These are phyloP conservation scores for Ooceraea biroi DNA, from an alignment of 1,140 invertebrate genomes.

Conservation along the genomic window DNA sequence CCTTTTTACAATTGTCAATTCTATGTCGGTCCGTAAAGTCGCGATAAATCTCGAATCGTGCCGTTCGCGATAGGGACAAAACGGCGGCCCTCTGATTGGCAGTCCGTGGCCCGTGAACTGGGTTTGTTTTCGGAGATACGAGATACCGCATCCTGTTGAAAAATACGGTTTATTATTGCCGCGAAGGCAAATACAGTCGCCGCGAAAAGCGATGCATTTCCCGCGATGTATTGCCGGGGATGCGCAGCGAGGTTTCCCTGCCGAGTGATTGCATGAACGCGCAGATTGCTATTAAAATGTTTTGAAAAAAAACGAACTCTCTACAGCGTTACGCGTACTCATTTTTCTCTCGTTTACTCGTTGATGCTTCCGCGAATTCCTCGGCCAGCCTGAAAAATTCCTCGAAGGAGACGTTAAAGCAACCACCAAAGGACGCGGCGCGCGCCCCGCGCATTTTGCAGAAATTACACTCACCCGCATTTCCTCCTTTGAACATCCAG, in stretches of 20 bases:
- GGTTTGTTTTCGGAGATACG: slow-evolving; percentile 25
- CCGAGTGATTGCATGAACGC: slow-evolving; percentile 1
- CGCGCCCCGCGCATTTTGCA: no score
- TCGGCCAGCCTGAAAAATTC: neutral
- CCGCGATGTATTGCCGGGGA: neutral
- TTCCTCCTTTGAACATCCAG: neutral
- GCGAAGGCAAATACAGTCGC: slow-evolving; percentile 37
- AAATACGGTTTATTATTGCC: slow-evolving; percentile 57
- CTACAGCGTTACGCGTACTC: neutral
- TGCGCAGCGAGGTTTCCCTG: slow-evolving; percentile 1
- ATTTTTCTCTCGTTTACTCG: neutral
- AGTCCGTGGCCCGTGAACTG: slow-evolving; percentile 6
- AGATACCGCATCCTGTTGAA: slow-evolving; percentile 9
- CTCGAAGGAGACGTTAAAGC: neutral
- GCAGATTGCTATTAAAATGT: slow-evolving; percentile 30
- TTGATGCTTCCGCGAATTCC: neutral
- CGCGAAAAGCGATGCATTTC: slow-evolving; percentile 43
- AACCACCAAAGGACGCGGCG: neutral
- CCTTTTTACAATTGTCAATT: slow-evolving; percentile 18
- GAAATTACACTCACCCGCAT: neutral
- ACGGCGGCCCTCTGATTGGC: slow-evolving; percentile 19
- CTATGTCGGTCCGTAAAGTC: neutral
- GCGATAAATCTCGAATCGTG: slow-evolving; percentile 18
- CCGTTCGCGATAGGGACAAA: slow-evolving; percentile 4
- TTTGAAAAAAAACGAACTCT: slow-evolving; percentile 17